Base-by-base conservation (phyloP, 2,888 invertebrate species). In the Andrena praecox region DNA sequence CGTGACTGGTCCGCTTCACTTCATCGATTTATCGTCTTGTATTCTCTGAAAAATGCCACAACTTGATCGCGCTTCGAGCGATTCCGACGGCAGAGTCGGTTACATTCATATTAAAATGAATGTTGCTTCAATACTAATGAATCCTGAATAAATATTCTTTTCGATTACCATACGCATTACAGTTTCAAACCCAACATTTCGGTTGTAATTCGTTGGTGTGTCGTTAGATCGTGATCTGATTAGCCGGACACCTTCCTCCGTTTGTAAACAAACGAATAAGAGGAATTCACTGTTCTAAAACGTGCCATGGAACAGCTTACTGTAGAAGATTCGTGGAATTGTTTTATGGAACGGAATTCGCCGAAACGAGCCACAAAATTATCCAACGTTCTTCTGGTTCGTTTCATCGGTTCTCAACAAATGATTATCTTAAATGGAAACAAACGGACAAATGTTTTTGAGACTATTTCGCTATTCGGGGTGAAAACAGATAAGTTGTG, bases 201-300 rank as follows among this genome's bases (percentile, higher is more conserved):
- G 4, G 42, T 16, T 0, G 1, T 29, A 64, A 27, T 54, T 66
- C 59, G 60, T 60, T 42, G 59, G 59, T 42, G 78, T 4, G 27
- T 50, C 63, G 42, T 52, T 3, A 59, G n/a, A 29, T 66, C 12
- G 7, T 8, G 52, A 66, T 52, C 27, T 60, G 50, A 71, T 80
- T 33, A 52, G 48, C 24, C 20, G 24, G 10, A 50, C 10, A 78
- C 66, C 27, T 80, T 79, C 24, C n/a, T 52, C 31, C 60, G 68
- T 68, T 80, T 67, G 80, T 80, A 80, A 80, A 80, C 67, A 80
- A 48, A 68, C 80, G 56, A 72, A 63, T 72, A 68, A 80, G 68
- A 16, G n/a, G 12, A 64, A 80, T 71, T 66, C 60, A 56, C 48
- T 62, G 48, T 79, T 78, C 54, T 56, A 80, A 80, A 80, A 72